Base-by-base conservation (phyloP, 2,888 invertebrate species). In the Amiota minor region DNA sequence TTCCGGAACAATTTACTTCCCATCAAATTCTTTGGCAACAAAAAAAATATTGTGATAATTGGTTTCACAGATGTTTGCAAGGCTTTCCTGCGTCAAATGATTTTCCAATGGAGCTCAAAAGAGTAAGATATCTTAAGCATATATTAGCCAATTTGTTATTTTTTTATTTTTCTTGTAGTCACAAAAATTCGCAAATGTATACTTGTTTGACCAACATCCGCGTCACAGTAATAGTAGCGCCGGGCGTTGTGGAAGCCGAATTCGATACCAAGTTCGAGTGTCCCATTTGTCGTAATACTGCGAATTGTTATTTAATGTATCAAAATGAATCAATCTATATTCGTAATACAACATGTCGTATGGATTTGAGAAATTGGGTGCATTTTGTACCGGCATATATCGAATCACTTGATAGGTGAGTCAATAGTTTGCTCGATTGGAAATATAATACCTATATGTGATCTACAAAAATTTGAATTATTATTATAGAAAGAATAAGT, bases 211-310 rank as follows among this genome's bases (percentile, higher is more conserved):
- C 86, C 1, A 76, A 78, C 0, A n/a, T 83, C 0, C 79, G 81
- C 50, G 80, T 86, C 0, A 84, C 81, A 0, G 85, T 88, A 0
- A 83, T 88, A 9, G 75, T 82, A 1, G 4, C 18, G 0, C 81
- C 83, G 0, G 88, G 88, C 0, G 14, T 79, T 0, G 80, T 87
- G 16, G 86, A 88, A 61, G 87, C 88, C 0, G 88, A 86, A 9
- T 81, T 81, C 47, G 88, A 88, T 11, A 74, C 50, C 1, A 73
- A 77, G 11, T 87, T 88, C 46, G 11, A 23, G 11, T 88, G 87
- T 65, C 75, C 78, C 4, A 59, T 46, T 0, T 88, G 87, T 18
- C 11, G 20, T 0, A 23, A 61, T 0, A 0, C 4, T 0, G 12
- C 10, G 0, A 46, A 16, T 0, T 88, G 88, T 61, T 88, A 81